Evolutionary conservation across 2,888 invertebrate species (phyloP).

Genomic region (Standfussiana lucernea): DNA sequence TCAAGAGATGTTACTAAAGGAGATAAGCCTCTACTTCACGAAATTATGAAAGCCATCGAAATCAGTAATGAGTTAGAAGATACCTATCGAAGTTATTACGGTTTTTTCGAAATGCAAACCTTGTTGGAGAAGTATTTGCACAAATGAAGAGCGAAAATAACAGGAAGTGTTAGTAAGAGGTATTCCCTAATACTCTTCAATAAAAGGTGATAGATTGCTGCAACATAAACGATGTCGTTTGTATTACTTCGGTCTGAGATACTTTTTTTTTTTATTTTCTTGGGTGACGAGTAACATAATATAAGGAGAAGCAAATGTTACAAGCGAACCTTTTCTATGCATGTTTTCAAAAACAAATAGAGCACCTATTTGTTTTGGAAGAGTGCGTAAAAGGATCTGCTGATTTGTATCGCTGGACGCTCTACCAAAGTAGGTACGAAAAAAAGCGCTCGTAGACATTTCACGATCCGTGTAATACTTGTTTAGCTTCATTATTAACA

Average conservation of each 20-base stretch:
- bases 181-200: no score
- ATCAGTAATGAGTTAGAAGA: constrained; percentile 41
- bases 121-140: neutral
- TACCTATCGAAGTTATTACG: neutral
- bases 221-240: no score
- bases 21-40: constrained; percentile 3
- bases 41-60: constrained; percentile 34
- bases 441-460: neutral
- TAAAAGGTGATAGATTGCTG: no score
- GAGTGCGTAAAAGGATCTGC: no score
- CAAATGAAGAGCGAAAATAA: neutral
- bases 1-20: constrained; percentile 66
- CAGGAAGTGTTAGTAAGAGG: no score
- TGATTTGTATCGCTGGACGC: neutral
- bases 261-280: no score
- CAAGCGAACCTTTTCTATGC: no score
- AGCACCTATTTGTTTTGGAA: no score
- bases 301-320: no score
- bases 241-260: no score
- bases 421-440: neutral
- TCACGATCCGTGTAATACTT: neutral
- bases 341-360: no score
- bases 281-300: no score
- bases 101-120: neutral
- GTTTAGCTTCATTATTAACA: constrained; percentile 15